Percentiles rank a stretch among this genome's conserved stretches.
Conservation (phyloP, 2,113 vertebrate species). For the Kobus ellipsiprymnus region DNA sequence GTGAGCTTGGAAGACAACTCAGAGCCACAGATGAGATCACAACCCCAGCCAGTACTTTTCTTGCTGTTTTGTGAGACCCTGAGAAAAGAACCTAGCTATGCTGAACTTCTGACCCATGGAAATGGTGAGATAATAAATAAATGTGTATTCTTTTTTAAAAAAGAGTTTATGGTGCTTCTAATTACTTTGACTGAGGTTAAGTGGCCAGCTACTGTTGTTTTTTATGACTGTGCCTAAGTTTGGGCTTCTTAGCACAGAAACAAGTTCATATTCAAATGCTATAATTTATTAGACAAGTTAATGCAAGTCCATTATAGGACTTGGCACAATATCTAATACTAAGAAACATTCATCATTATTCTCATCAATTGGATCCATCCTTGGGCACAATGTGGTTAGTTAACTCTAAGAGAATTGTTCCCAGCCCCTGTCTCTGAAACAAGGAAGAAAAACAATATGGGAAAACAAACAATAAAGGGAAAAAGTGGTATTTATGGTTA, state of each 20-base stretch:
- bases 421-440: not conserved
- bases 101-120: not conserved
- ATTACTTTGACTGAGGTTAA: not conserved
- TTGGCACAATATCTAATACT: not conserved
- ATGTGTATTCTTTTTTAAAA: not conserved
- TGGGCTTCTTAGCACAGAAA: not conserved
- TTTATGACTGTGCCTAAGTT: not conserved
- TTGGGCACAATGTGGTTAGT: not conserved
- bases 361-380: not conserved
- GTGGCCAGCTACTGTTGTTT: not conserved
- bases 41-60: not conserved
- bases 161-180: not conserved
- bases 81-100: not conserved
- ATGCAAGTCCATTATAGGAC: not conserved
- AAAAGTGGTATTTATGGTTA: not conserved
- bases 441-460: not conserved
- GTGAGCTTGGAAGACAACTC: not conserved
- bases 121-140: not conserved
- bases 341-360: not conserved
- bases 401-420: not conserved
- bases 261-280: not conserved
- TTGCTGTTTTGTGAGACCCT: not conserved
- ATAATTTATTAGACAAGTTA: not conserved
- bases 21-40: not conserved
- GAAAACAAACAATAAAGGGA: not conserved